Percentiles rank a stretch among this genome's conserved stretches.
Conservation (phyloP, 2,113 vertebrate genomes). For the Merops nubicus region DNA sequence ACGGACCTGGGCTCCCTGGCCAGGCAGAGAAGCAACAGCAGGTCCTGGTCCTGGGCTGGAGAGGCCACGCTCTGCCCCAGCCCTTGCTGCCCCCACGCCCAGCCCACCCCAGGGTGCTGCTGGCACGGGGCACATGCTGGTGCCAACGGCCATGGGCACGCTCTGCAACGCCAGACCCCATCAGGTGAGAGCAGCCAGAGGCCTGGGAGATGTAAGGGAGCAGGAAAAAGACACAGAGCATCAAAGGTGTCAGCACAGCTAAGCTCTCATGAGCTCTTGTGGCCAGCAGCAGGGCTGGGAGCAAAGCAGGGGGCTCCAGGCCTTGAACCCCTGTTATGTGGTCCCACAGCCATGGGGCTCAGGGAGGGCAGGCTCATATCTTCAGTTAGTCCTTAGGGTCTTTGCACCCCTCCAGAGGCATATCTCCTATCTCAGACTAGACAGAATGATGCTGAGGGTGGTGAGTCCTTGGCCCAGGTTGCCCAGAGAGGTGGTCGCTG, state of each 20-base stretch:
- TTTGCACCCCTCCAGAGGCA: rapidly evolving
- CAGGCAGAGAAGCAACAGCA: neutral
- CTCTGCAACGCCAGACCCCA: neutral
- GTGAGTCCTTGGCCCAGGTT: neutral
- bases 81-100: neutral
- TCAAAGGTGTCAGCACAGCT: neutral
- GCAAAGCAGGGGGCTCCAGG: neutral
- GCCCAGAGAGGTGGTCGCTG: neutral
- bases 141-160: neutral
- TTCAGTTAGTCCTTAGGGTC: rapidly evolving
- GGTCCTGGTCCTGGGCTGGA: neutral
- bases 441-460: too few relatives aligned
- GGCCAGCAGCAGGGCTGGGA: neutral
- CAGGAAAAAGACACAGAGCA: neutral
- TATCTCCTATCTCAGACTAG: neutral
- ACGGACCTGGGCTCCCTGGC: neutral
- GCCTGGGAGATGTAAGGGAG: rapidly evolving
- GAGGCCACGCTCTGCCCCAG: neutral
- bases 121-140: rapidly evolving
- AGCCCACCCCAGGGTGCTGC: neutral
- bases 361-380: neutral
- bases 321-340: rapidly evolving
- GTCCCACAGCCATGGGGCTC: rapidly evolving
- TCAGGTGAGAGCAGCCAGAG: neutral
- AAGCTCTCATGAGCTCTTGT: rapidly evolving